Percentiles rank a stretch among this genome's conserved stretches.
phyloP scores from a whole-genome alignment of 2,113 vertebrate species.

The Psammodynastes pulverulentus region DNA sequence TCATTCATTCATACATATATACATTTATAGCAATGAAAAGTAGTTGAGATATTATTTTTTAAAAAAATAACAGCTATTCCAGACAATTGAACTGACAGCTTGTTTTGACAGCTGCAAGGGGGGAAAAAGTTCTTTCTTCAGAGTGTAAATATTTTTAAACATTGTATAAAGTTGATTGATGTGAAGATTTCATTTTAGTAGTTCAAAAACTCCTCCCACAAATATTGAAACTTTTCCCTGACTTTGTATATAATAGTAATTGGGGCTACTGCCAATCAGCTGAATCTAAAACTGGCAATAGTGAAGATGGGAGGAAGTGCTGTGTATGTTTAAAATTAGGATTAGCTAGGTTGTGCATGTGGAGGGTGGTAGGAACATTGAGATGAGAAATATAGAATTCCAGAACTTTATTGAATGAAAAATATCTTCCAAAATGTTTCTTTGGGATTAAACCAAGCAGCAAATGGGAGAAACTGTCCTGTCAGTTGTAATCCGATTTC shows the following conservation, averaged over 20 bases:
- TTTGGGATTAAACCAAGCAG: constrained; percentile 23
- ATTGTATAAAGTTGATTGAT: constrained; percentile 66
- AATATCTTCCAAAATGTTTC: constrained; percentile 2
- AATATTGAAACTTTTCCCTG: constrained; percentile 46
- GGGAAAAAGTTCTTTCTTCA: constrained; percentile 62
- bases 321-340: constrained; percentile 30
- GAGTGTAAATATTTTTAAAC: constrained; percentile 70
- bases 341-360: constrained; percentile 16
- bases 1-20: constrained; percentile 53
- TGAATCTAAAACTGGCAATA: constrained; percentile 29
- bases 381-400: not conserved
- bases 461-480: constrained; percentile 9
- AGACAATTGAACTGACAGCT: constrained; percentile 76
- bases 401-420: not conserved
- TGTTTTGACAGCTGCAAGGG: constrained; percentile 77
- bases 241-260: constrained; percentile 56
- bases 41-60: constrained; percentile 75
- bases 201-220: constrained; percentile 47
- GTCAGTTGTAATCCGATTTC: not conserved
- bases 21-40: constrained; percentile 65
- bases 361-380: not conserved
- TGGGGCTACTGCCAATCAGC: constrained; percentile 61
- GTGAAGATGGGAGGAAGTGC: constrained; percentile 32
- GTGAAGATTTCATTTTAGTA: constrained; percentile 65
- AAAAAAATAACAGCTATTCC: constrained; percentile 70